Base-by-base conservation (phyloP, 1,140 invertebrate genomes). In the Brachionus sp. region DNA sequence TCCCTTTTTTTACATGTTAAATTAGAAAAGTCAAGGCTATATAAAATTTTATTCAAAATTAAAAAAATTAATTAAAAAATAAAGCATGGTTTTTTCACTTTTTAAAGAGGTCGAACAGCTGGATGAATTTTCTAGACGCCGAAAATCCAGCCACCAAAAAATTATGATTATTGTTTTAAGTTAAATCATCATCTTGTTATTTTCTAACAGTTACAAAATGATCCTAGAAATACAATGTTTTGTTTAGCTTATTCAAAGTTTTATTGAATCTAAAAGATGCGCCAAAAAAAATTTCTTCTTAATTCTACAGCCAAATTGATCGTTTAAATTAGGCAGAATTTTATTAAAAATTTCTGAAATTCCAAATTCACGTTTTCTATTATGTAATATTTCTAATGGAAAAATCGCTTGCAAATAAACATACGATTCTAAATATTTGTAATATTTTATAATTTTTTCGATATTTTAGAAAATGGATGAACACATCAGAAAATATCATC, bases 401-500 rank as follows among this genome's bases (percentile, higher is more conserved):
- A 57, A 57, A 57, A 19, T 10, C 50, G n/a, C 50, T 57, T 57
- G 50, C 50, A 57, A 57, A 57, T 57, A 57, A 57, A 57, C 50
- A 57, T 57, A 57, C 50, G 50, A 57, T 57, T 19, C 19, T n/a
- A 57, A 57, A 57, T 19, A 57, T 57, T 57, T 57, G 50, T 57
- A 57, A 57, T 57, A 57, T 57, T 57, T 57, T 57, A 57, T 57
- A 57, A 57, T 66, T 66, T 37, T 33, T 13, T 66, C 37, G 35
- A 70, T 70, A 37, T 70, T 70, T 35, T 70, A 70, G 66, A 75
- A 29, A 75, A 75, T 75, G 70, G 70, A 75, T 75, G 70, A 75
- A 75, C 39, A 19, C 6, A 10, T 75, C 12, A 75, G 70, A 46
- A 42, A 37, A 10, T 25, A 80, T 10, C 19, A 80, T 35, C 77